Evolutionary conservation across 2,113 vertebrate species (phyloP).

Genomic region (Harpagus bidentatus): DNA sequence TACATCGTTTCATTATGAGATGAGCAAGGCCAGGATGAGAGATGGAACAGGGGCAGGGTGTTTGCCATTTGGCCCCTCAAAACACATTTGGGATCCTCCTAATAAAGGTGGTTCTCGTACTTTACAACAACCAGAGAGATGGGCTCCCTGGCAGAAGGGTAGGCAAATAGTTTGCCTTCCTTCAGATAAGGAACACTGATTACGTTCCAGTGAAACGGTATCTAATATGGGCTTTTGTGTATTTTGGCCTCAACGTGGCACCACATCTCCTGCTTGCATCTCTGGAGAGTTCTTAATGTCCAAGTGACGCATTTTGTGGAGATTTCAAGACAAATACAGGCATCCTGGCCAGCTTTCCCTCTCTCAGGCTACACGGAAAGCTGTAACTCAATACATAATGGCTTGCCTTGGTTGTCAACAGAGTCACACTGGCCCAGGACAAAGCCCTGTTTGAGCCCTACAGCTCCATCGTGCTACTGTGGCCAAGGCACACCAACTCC

Average conservation of each 20-base stretch:
- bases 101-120: not conserved
- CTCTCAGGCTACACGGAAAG: not conserved
- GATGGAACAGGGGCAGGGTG: not conserved
- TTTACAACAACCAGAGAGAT: not conserved
- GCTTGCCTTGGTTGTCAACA: not conserved
- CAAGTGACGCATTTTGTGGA: not conserved
- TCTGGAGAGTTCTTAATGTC: not conserved
- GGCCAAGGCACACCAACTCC: not conserved
- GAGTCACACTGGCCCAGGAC: not conserved
- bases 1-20: not conserved
- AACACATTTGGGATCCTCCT: not conserved
- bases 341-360: not conserved
- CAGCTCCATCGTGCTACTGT: not conserved
- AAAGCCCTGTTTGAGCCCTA: not conserved
- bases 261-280: not conserved
- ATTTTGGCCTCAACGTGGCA: not conserved
- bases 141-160: not conserved
- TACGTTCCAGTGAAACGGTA: not conserved
- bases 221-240: not conserved
- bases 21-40: not conserved
- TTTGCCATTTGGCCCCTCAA: not conserved
- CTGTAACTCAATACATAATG: not conserved
- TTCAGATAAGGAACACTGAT: not conserved
- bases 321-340: not conserved
- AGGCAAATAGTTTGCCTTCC: not conserved